Evolutionary conservation across 2,113 vertebrate genomes (phyloP), one percentile per base, ranked within the genome.

Genomic region (Aegypius monachus): DNA sequence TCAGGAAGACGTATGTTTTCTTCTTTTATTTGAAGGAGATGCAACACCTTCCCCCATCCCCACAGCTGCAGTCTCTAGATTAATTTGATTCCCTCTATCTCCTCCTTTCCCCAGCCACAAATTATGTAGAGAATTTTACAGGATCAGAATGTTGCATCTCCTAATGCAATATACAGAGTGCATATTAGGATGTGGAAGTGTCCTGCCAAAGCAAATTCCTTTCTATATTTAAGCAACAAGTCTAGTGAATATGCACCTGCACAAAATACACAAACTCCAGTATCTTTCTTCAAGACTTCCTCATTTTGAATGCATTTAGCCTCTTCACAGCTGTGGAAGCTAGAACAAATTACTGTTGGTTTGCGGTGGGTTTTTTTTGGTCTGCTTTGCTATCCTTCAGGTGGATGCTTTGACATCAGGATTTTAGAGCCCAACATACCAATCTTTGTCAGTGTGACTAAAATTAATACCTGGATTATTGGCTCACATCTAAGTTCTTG

Each of bases 321-420:
- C 36, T 53, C 43, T 88, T 48, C 31, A 63, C 3, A 27, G 36
- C 5, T 67, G 47, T n/a, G 17, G 53, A 79, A 82, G n/a, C 21
- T 25, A n/a, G 4, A 88, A n/a, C 16, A 90, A 86, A 36, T n/a
- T 42, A 19, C 25, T 61, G 6, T 12, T 42, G 20, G 29, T 31
- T 34, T 48, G 15, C 3, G 8, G 48, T 50, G 27, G 4, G 1
- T 1, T 3, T 18, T 20, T 52, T 75, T 56, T 63, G 2, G 17
- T 38, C 36, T 42, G 19, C 25, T 78, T 58, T 36, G 38, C 71
- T 83, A 1, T 13, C 27, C 17, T 85, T 47, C 38, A 72, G 7
- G 36, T 34, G 10, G 36, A 78, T 58, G 18, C 11, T 67, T 38
- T 31, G 25, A 52, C n/a, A 59, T 21, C 1, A 1, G 1, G 27